These are phyloP conservation scores for Amblyteles armatorius DNA, from an alignment of 2,888 invertebrate species.

Conservation along the genomic window DNA sequence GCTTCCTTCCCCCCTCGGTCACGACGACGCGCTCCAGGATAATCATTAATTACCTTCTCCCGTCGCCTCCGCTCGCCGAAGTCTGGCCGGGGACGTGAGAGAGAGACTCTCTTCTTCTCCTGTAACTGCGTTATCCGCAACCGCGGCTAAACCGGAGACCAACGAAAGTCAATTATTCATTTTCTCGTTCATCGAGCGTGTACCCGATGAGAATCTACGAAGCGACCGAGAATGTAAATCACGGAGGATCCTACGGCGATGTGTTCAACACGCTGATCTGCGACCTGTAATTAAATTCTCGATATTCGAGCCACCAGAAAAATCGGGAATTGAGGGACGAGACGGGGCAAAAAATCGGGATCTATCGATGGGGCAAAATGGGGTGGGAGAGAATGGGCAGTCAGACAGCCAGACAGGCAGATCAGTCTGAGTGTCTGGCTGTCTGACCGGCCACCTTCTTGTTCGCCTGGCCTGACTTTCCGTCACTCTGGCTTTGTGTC, in stretches of 20 bases:
- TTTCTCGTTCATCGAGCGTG: slow-evolving; percentile 42
- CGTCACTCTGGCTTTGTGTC: too few species aligned
- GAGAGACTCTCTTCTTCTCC: not conserved
- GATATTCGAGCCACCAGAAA: not conserved
- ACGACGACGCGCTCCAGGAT: slow-evolving; percentile 11
- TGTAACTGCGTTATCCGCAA: not conserved
- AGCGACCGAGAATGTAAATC: slow-evolving; percentile 32
- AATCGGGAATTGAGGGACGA: not conserved
- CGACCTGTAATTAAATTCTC: not conserved
- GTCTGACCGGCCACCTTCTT: too few species aligned
- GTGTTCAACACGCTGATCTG: slow-evolving; percentile 9
- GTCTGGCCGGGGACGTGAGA: slow-evolving; percentile 2
- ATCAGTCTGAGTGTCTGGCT: too few species aligned
- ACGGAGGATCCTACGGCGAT: slow-evolving; percentile 13
- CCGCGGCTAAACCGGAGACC: slow-evolving; percentile 3
- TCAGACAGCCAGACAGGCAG: too few species aligned
- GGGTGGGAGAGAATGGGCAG: too few species aligned
- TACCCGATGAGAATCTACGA: slow-evolving; percentile 12
- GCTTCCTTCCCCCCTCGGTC: slow-evolving; percentile 7
- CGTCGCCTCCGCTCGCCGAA: not conserved
- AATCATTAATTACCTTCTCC: slow-evolving; percentile 33
- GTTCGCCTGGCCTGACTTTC: too few species aligned
- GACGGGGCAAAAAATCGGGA: too few species aligned
- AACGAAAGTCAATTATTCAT: slow-evolving; percentile 35
- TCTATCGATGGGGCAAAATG: too few species aligned